Conservation (phyloP, 2,888 invertebrate species). For the Bembecia ichneumoniformis region DNA sequence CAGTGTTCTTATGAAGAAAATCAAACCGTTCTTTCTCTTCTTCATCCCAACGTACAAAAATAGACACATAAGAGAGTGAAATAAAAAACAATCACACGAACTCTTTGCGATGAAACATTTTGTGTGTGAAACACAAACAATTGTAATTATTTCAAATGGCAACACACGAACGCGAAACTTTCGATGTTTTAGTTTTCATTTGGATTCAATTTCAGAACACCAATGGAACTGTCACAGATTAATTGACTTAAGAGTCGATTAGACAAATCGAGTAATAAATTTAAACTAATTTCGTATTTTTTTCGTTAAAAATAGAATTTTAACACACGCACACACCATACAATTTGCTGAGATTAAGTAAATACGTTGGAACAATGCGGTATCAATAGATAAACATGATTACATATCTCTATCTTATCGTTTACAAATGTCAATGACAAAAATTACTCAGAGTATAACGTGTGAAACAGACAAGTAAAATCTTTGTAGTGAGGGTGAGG, state of each 20-base stretch:
- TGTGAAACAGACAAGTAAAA: background rate
- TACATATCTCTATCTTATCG: conserved; percentile 2
- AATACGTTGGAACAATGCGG: background rate
- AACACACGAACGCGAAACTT: background rate
- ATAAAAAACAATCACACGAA: background rate
- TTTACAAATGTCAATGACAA: background rate
- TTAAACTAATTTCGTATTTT: too few species aligned
- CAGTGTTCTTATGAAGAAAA: background rate
- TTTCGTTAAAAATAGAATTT: too few species aligned
- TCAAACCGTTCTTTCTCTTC: background rate
- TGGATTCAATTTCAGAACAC: too few species aligned
- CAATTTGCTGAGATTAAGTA: background rate
- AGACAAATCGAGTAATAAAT: too few species aligned
- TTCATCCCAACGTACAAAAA: background rate
- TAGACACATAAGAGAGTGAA: background rate
- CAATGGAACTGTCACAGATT: too few species aligned
- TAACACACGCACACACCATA: background rate
- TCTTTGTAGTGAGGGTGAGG: background rate
- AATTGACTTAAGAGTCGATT: too few species aligned
- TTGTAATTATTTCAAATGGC: background rate
- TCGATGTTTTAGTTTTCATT: too few species aligned
- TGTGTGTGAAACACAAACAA: background rate
- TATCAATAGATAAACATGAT: conserved; percentile 1
- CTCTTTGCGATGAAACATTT: background rate
- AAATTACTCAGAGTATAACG: background rate